Evolutionary conservation across 2,113 vertebrate genomes (phyloP).

Genomic region (Panthera leo): DNA sequence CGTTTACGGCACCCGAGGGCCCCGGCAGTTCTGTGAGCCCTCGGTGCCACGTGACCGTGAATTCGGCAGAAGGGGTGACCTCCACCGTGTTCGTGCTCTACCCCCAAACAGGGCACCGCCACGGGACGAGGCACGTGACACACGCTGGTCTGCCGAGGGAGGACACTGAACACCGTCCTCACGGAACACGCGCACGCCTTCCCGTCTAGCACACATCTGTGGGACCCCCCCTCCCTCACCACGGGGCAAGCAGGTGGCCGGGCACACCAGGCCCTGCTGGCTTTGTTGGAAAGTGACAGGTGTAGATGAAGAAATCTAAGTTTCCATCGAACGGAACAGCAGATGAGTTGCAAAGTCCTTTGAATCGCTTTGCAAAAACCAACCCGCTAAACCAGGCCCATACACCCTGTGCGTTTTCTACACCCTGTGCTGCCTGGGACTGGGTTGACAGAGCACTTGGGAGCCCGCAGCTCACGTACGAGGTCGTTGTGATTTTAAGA

Average conservation of each 20-base stretch:
- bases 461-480: slow-evolving; percentile 26
- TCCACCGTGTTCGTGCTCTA: accelerated
- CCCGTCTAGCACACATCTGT: accelerated
- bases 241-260: accelerated
- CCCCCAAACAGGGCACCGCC: accelerated
- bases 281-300: slow-evolving; percentile 38
- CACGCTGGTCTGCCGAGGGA: accelerated
- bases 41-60: accelerated
- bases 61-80: accelerated
- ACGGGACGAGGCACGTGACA: accelerated
- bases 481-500: slow-evolving; percentile 72
- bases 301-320: slow-evolving; percentile 56
- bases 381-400: slow-evolving; percentile 10
- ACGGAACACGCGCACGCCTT: accelerated
- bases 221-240: neutral
- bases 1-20: accelerated
- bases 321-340: slow-evolving; percentile 70
- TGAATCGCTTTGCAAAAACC: slow-evolving; percentile 50
- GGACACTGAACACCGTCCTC: accelerated
- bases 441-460: slow-evolving; percentile 59
- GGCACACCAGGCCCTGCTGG: neutral
- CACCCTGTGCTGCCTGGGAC: slow-evolving; percentile 52
- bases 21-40: accelerated
- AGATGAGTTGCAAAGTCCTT: slow-evolving; percentile 78
- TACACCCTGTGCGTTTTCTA: slow-evolving; percentile 41